phyloP scores from a whole-genome alignment of 2,113 vertebrate species.

The Cinclus mexicanus region DNA sequence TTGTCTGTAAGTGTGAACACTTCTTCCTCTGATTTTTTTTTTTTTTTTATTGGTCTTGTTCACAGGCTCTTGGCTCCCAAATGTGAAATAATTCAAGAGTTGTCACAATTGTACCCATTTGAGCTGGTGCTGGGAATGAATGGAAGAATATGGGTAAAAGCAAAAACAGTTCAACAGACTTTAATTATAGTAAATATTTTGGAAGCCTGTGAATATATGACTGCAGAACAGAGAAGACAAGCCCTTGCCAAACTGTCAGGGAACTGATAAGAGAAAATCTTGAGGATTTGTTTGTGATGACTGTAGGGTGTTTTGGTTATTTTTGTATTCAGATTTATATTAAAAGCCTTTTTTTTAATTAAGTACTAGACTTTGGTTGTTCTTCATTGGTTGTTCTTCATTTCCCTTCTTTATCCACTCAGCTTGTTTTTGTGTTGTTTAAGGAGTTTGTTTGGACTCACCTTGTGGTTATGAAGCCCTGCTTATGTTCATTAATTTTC shows the following conservation, averaged over 20 bases:
- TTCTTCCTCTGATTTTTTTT: background rate
- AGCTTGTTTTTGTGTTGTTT: background rate
- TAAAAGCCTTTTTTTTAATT: background rate
- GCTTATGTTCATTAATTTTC: background rate
- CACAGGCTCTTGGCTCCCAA: conserved; percentile 85
- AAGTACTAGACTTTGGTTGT: background rate
- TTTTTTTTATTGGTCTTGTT: background rate
- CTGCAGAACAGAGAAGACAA: conserved; percentile 82
- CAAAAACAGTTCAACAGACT: conserved; percentile 86
- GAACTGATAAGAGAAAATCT: conserved; percentile 51
- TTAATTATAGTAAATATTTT: conserved; percentile 90
- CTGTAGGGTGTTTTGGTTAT: background rate
- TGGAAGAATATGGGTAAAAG: conserved; percentile 90
- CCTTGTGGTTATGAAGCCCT: background rate
- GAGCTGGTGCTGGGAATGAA: conserved; percentile 94
- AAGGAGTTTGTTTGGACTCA: background rate
- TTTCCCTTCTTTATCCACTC: background rate
- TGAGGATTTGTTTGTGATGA: background rate
- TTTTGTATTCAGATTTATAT: conserved; percentile 41
- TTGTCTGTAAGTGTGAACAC: background rate
- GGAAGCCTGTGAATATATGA: conserved; percentile 92
- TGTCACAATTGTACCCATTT: conserved; percentile 87
- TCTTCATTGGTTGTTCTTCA: background rate
- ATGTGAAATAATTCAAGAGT: conserved; percentile 84
- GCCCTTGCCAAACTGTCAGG: conserved; percentile 82